Percentiles rank a stretch among this genome's conserved stretches.
These are phyloP conservation scores for Cynopterus brachyotis DNA, from an alignment of 2,113 vertebrate species.

Conservation along the genomic window DNA sequence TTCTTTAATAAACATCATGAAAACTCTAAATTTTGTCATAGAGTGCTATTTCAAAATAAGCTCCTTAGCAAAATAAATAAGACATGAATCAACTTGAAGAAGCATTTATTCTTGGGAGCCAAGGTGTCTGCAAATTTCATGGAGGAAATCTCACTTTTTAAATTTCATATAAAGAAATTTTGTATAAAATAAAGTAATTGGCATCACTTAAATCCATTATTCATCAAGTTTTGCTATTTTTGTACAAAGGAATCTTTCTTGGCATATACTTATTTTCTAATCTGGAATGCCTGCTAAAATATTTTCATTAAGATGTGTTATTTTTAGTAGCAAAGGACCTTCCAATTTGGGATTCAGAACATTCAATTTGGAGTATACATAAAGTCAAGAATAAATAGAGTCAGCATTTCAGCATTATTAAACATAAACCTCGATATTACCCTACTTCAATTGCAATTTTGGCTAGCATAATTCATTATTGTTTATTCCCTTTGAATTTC, in stretches of 20 bases:
- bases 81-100: slow-evolving; percentile 68
- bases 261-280: background rate
- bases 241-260: background rate
- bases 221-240: slow-evolving; percentile 51
- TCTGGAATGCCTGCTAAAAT: background rate
- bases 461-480: background rate
- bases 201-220: slow-evolving; percentile 34
- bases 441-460: background rate
- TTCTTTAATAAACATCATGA: slow-evolving; percentile 36
- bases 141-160: slow-evolving; percentile 21
- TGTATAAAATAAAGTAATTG: slow-evolving; percentile 30
- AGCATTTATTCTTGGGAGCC: background rate
- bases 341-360: background rate
- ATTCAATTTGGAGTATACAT: background rate
- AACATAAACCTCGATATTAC: background rate
- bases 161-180: background rate
- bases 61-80: slow-evolving; percentile 47
- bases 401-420: background rate
- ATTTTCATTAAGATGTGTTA: slow-evolving; percentile 26
- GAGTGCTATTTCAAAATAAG: slow-evolving; percentile 50
- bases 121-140: background rate
- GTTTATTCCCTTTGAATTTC: slow-evolving; percentile 29
- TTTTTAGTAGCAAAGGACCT: slow-evolving; percentile 33
- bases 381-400: background rate
- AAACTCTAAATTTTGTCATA: slow-evolving; percentile 32